Percentiles rank a stretch among this genome's conserved stretches.
Evolutionary conservation across 2,113 vertebrate genomes (phyloP).

Genomic region (Plectropomus leopardus): DNA sequence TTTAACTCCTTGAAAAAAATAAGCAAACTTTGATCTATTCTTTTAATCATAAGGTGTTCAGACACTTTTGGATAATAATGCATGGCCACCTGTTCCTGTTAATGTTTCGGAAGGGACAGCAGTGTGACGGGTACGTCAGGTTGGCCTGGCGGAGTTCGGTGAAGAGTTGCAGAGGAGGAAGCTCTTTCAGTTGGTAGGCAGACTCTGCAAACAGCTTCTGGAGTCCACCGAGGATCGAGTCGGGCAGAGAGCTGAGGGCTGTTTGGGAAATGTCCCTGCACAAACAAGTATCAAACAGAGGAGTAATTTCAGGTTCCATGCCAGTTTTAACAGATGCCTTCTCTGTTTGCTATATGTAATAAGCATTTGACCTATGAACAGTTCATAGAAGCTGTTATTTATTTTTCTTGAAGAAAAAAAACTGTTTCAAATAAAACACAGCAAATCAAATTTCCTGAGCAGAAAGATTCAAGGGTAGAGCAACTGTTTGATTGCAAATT

Average conservation of each 20-base stretch:
- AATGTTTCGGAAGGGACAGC: slow-evolving; percentile 91
- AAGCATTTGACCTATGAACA: neutral
- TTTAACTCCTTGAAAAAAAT: neutral
- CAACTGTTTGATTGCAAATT: slow-evolving; percentile 32
- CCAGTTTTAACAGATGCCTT: neutral
- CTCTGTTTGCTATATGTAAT: neutral
- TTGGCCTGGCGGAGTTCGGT: slow-evolving; percentile 87
- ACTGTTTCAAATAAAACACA: neutral
- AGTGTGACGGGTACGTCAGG: slow-evolving; percentile 96
- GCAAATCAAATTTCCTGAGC: neutral
- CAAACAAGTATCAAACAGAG: neutral
- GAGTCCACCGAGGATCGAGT: slow-evolving; percentile 88
- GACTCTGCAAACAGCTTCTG: slow-evolving; percentile 89
- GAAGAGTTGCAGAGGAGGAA: slow-evolving; percentile 90
- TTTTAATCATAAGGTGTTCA: neutral
- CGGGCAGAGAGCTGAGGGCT: slow-evolving; percentile 88
- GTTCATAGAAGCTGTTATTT: neutral
- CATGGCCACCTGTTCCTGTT: slow-evolving; percentile 79
- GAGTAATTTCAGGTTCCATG: neutral
- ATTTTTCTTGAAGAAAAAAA: neutral
- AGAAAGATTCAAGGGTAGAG: neutral
- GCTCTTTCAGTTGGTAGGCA: slow-evolving; percentile 88
- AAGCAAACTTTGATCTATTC: neutral
- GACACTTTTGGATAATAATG: neutral
- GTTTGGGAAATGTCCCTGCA: slow-evolving; percentile 94